A percentile compares a stretch with the other conserved stretches of the same genome.
Evolutionary conservation across 1,140 invertebrate species (phyloP).

Genomic region (Rhynchophorus ferrugineus): DNA sequence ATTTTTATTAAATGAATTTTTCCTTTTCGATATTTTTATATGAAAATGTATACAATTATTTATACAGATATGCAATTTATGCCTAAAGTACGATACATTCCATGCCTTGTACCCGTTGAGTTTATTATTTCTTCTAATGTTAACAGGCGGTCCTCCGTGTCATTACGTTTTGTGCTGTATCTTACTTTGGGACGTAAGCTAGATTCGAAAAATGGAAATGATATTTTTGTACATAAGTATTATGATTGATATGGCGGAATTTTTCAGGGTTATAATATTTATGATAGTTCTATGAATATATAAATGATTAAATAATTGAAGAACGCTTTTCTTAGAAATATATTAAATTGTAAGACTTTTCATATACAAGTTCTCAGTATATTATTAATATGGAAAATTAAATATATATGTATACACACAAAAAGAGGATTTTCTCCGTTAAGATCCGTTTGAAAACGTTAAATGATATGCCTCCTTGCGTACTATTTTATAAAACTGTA

Average conservation of each 20-base stretch:
- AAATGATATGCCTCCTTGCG: too few species aligned
- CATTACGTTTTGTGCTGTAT: too few species aligned
- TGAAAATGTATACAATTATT: conserved; percentile 7
- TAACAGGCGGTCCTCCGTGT: too few species aligned
- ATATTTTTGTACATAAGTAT: conserved; percentile 17
- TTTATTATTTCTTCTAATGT: too few species aligned
- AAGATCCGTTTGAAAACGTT: too few species aligned
- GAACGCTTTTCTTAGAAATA: conserved; percentile 10
- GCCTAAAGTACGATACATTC: background rate
- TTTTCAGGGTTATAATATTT: conserved; percentile 10
- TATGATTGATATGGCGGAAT: conserved; percentile 2
- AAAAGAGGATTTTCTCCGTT: conserved; percentile 6
- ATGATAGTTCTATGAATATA: background rate
- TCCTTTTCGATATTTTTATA: conserved; percentile 4
- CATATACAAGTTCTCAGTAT: conserved; percentile 1
- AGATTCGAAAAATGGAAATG: background rate
- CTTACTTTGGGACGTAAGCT: background rate
- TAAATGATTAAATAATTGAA: background rate
- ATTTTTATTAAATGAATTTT: too few species aligned
- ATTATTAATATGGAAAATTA: background rate
- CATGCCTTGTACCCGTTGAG: background rate
- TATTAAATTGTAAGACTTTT: conserved; percentile 6
- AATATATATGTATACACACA: too few species aligned
- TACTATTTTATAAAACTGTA: too few species aligned
- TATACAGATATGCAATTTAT: background rate